These are phyloP conservation scores for Lateolabrax maculatus DNA, from an alignment of 2,797 vertebrate species.

Conservation along the genomic window DNA sequence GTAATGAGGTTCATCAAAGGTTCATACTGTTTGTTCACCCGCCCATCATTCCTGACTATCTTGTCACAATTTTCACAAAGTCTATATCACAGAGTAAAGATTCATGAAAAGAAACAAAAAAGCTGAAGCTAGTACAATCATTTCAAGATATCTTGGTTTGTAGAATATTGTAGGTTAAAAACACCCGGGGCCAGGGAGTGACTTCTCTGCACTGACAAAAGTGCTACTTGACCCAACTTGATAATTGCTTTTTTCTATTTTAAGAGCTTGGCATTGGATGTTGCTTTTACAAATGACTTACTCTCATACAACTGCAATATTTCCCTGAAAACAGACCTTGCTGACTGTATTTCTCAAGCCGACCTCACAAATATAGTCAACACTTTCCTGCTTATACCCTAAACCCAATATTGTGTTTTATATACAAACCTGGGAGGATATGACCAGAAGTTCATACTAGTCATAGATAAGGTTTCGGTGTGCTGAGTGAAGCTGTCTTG, in stretches of 20 bases:
- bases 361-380: slow-evolving; percentile 20
- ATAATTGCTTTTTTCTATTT: not conserved
- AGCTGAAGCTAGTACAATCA: too few species aligned
- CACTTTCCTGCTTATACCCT: slow-evolving; percentile 30
- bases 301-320: not conserved
- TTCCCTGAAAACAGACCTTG: slow-evolving; percentile 5
- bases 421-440: slow-evolving; percentile 45
- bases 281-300: not conserved
- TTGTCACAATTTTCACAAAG: not conserved
- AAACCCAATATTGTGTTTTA: slow-evolving; percentile 52
- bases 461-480: not conserved
- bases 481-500: not conserved
- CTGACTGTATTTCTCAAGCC: not conserved
- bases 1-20: slow-evolving; percentile 1
- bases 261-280: not conserved
- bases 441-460: not conserved
- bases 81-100: not conserved
- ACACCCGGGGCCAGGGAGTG: not conserved
- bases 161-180: not conserved
- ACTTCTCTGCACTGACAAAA: not conserved
- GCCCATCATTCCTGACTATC: not conserved
- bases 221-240: slow-evolving; percentile 10
- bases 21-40: not conserved
- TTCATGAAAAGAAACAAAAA: not conserved
- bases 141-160: too few species aligned